Percentiles rank a stretch among this genome's conserved stretches.
Conservation (phyloP, 2,797 vertebrate genomes). For the Myotis daubentonii region DNA sequence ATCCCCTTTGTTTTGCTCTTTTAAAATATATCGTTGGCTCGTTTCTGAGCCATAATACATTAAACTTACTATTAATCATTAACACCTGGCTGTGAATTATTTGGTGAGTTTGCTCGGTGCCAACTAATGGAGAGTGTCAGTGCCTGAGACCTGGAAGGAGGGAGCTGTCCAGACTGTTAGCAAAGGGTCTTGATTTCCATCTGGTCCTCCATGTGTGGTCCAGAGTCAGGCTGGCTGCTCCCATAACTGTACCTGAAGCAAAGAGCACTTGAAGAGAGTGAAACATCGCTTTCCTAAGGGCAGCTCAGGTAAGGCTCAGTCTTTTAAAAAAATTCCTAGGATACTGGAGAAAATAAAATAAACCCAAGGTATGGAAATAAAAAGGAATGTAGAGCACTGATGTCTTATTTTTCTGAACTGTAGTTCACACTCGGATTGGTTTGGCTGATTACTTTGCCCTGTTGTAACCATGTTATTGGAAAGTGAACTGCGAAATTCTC, state of each 20-base stretch:
- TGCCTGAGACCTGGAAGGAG: background rate
- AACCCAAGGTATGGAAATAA: background rate
- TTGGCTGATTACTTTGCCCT: background rate
- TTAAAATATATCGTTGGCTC: constrained; percentile 10
- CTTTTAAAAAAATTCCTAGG: background rate
- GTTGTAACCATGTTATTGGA: background rate
- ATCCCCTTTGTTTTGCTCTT: background rate
- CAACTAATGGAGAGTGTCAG: background rate
- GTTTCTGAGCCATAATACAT: background rate
- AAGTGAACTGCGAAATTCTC: background rate
- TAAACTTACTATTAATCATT: constrained; percentile 45
- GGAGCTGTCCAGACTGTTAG: background rate
- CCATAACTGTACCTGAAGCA: background rate
- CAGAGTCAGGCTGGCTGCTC: background rate
- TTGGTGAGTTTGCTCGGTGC: background rate
- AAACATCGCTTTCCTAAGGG: background rate
- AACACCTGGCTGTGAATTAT: background rate
- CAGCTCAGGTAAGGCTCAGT: background rate
- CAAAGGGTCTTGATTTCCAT: background rate
- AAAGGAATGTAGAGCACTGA: background rate
- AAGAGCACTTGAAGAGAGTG: background rate
- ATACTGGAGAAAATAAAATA: background rate
- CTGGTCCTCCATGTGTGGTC: background rate
- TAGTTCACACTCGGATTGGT: background rate
- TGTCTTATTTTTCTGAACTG: background rate